Evolutionary conservation across 2,888 invertebrate genomes (phyloP).

Genomic region (Hemicrepidius hirtus): DNA sequence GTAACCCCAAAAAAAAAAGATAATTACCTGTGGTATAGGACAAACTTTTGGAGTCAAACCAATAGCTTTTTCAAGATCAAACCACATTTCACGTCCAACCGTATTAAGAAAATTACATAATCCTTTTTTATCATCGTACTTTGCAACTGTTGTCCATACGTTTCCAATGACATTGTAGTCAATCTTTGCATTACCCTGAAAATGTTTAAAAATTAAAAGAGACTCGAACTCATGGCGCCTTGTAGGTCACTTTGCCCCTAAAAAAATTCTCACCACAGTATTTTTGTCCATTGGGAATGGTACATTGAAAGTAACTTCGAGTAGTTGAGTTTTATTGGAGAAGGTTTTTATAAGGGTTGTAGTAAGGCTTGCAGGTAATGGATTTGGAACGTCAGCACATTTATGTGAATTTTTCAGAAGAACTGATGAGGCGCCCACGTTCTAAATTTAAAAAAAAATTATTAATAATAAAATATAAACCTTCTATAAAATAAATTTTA

Average conservation of each 20-base stretch:
- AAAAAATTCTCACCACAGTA: background rate
- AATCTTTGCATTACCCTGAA: background rate
- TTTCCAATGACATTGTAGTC: background rate
- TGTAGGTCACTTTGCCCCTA: too few relatives aligned
- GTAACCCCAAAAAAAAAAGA: too few relatives aligned
- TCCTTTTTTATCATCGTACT: background rate
- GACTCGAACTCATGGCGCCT: too few relatives aligned
- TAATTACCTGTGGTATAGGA: constrained; percentile 3
- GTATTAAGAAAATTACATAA: background rate
- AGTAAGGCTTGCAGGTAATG: background rate
- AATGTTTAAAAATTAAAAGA: too few relatives aligned
- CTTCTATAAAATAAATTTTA: too few relatives aligned
- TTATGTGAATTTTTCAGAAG: background rate
- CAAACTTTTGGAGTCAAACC: background rate
- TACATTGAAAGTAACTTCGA: background rate
- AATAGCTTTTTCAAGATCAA: background rate
- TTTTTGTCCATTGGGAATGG: background rate
- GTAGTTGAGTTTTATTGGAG: background rate
- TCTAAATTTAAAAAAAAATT: background rate
- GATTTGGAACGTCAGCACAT: background rate
- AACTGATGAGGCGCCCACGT: background rate
- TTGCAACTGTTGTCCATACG: background rate
- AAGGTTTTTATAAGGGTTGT: background rate
- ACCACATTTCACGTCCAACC: background rate
- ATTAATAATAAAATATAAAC: too few relatives aligned